Base-by-base conservation (phyloP, 2,113 vertebrate genomes). In the Condylura cristata region DNA sequence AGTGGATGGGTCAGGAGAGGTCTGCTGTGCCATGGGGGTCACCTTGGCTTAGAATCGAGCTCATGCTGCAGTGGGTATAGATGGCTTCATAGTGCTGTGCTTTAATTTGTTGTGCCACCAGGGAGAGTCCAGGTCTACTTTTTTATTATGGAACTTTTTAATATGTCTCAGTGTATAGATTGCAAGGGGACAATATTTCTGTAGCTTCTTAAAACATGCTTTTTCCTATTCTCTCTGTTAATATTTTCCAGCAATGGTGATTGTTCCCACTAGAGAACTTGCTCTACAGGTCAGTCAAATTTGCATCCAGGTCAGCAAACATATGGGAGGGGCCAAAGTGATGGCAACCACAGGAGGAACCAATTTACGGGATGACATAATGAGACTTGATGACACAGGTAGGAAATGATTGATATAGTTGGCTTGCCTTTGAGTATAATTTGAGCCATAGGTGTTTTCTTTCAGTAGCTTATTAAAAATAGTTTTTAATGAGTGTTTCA, bases 231-330 rank as follows among this genome's bases (percentile, higher is more conserved):
- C 83, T 75, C 46, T 74, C 53, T 76, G 8, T 90, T 96, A 60
- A 6, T 94, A 48, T 96, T 91, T 98, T 97, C 9, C 95, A 99
- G 99, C 99, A 96, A 95, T 99, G 99, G 99, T 99, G 98, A 99
- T 99, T 74, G 99, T 99, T 98, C 99, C 99, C 97, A 99, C 99
- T 96, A 99, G 99, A 98, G 99, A 99, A 98, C 98, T 99, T 99
- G 99, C 99, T 98, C 98, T 99, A 96, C 99, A 99, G 98, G 99
- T 99, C 97, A 99, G 99, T 98, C 99, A 99, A 98, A 99, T 99
- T 98, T 99, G 99, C 98, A 99, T 99, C 98, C 99, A 99, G 98
- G 99, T 99, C 98, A 99, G 99, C 99, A 99, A 99, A 98, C 99
- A 99, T 98, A 99, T 99, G 99, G 99, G 99, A 95, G 99, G 99